These are phyloP conservation scores for Pterocles burchelli DNA, from an alignment of 2,113 vertebrate genomes.

Conservation along the genomic window DNA sequence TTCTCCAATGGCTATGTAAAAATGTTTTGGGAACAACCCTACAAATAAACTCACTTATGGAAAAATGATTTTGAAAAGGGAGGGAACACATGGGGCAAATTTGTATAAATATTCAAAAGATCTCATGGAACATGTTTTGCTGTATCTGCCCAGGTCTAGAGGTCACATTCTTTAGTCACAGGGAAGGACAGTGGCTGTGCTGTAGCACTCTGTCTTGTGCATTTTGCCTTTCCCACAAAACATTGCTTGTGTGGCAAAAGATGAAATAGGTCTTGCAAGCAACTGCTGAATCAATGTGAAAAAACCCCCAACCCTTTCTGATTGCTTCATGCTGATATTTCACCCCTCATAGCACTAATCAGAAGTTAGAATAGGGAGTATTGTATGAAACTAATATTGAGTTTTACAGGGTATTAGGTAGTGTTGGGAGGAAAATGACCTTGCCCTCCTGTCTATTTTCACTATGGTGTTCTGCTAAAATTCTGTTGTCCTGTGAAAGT, in stretches of 20 bases:
- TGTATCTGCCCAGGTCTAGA: neutral
- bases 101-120: constrained; percentile 28
- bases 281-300: neutral
- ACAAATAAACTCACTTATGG: constrained; percentile 39
- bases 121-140: neutral
- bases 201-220: neutral
- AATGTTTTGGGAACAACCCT: constrained; percentile 16
- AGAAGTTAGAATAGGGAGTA: neutral
- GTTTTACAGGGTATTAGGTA: neutral
- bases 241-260: neutral
- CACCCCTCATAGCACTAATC: neutral
- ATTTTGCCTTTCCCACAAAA: neutral
- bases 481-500: neutral
- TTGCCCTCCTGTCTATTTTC: neutral
- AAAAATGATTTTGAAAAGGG: constrained; percentile 11
- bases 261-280: neutral
- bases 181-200: neutral
- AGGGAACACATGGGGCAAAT: neutral
- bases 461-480: neutral
- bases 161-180: neutral
- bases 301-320: neutral
- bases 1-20: constrained; percentile 13
- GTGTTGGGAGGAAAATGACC: neutral
- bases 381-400: neutral
- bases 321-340: neutral